These are phyloP conservation scores for Brachycybe producta DNA, from an alignment of 2,888 invertebrate species.

Conservation along the genomic window DNA sequence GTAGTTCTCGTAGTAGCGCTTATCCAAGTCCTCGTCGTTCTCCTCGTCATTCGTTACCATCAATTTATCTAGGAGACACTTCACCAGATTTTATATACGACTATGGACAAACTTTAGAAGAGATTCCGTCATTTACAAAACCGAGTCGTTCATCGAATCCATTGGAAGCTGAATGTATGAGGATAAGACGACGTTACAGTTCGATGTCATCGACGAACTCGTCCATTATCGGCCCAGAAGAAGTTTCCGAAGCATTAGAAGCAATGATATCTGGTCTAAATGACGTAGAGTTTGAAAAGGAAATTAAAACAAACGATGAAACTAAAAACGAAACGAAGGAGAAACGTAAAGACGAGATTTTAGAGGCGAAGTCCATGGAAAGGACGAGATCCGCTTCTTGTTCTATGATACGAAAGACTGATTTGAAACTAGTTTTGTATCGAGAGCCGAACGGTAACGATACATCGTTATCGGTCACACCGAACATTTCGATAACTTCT, in stretches of 20 bases:
- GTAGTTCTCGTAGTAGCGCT: slow-evolving; percentile 22
- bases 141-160: neutral
- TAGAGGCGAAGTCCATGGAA: no score
- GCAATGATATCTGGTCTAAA: slow-evolving; percentile 10
- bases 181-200: no score
- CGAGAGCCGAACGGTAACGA: neutral
- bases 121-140: slow-evolving; percentile 7
- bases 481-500: slow-evolving; percentile 15
- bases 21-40: slow-evolving; percentile 23
- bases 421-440: slow-evolving; percentile 3
- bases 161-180: no score
- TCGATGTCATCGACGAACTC: neutral
- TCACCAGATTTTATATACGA: slow-evolving; percentile 6
- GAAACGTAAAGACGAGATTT: neutral
- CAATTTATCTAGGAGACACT: slow-evolving; percentile 9
- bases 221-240: slow-evolving; percentile 5
- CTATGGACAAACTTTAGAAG: slow-evolving; percentile 19
- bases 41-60: slow-evolving; percentile 15
- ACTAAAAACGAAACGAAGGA: neutral
- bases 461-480: neutral
- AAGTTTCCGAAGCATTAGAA: slow-evolving; percentile 5
- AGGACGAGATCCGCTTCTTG: no score
- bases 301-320: neutral
- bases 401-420: neutral
- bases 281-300: neutral